Base-by-base conservation (phyloP, 2,113 vertebrate species). In the Ceyx margarethae region DNA sequence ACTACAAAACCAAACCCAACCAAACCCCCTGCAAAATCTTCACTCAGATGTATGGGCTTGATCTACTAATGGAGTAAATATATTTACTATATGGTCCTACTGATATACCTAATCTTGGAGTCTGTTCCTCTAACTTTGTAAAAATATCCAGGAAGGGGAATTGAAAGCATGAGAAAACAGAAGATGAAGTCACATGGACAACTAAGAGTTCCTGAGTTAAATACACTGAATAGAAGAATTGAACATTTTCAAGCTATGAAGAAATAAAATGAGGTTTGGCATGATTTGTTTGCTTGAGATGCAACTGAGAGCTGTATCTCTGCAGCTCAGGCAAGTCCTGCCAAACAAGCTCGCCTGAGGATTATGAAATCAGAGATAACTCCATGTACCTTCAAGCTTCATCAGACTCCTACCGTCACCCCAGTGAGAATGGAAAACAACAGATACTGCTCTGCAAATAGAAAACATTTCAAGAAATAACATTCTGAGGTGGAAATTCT, bases 301-400 rank as follows among this genome's bases (percentile, higher is more conserved):
- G 0, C 54, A 73, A 78, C 68, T 92, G 78, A 89, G 56, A 89
- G 40, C 56, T 87, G 89, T 16, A 69, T 66, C 48, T 90, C 81
- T 77, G 53, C 74, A 87, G 62, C 40, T 78, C 57, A 48, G 35
- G 48, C 54, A 91, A 91, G 45, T 43, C 23, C 54, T 82, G 85
- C 85, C 89, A 87, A 92, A 73, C 33, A 46, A 31, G 56, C 89
- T 87, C 0, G 11, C 78, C 73, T 64, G 60, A 76, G 78, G 71
- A 84, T 66, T 45, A 89, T 54, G 42, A 93, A 95, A 82, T 76
- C 74, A 45, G 78, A 87, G 78, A 81, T 53, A 93, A 93, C 56
- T 80, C 74, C 89, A 89, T 86, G 78, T 93, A 91, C 64, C 51
- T 94, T 93, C 84, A 89, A 80, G 79, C 72, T 74, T 93, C 78